phyloP scores from a whole-genome alignment of 2,113 vertebrate genomes.

The Heterochromis multidens region DNA sequence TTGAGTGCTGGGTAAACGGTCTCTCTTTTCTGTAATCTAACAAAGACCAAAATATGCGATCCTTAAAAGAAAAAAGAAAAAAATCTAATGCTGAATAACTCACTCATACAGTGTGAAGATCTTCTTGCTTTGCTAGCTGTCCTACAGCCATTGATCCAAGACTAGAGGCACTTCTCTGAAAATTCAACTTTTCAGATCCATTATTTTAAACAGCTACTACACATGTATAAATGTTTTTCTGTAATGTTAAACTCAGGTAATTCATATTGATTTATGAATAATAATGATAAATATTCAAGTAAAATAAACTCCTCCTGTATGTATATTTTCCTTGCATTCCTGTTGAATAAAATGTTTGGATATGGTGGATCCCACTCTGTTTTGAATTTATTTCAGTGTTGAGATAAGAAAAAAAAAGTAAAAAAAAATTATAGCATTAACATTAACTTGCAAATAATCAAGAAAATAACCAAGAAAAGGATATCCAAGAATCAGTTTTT shows the following conservation, averaged over 20 bases:
- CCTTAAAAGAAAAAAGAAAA: not conserved
- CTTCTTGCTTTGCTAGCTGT: not conserved
- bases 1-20: not conserved
- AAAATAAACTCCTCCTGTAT: not conserved
- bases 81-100: not conserved
- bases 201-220: not conserved
- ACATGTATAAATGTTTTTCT: not conserved
- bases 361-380: not conserved
- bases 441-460: not conserved
- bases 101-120: not conserved
- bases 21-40: not conserved
- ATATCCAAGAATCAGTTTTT: not conserved
- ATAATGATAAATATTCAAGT: not conserved
- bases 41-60: not conserved
- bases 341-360: not conserved
- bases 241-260: not conserved
- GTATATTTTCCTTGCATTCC: not conserved
- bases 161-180: not conserved
- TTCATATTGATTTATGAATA: not conserved
- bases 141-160: not conserved
- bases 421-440: not conserved
- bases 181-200: not conserved
- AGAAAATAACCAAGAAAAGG: not conserved
- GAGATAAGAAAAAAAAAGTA: too few species aligned
- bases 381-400: not conserved